Base-by-base conservation (phyloP, 2,888 invertebrate species). In the Harpalus rufipes region DNA sequence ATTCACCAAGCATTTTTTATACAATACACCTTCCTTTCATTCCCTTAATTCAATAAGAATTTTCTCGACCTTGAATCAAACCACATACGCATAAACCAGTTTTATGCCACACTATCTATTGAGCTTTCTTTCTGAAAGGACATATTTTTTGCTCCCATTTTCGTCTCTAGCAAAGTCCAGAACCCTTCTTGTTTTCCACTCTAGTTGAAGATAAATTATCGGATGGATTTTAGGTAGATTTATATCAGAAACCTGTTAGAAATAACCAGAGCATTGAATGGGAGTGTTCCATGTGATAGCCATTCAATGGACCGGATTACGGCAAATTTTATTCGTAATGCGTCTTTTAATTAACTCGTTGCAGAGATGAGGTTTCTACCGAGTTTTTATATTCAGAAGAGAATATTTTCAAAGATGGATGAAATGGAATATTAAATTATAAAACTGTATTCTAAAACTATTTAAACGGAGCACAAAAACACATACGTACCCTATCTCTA, bases 141-240 rank as follows among this genome's bases (percentile, higher is more conserved):
- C 10, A 1, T 7, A 51, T 51, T 51, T 51, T 51, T 51, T 51
- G 44, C 44, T 8, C 10, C 12, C 18, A 6, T 61, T 21, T 61
- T 61, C 1, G n/a, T 1, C 1, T 10, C 63, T 10, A 5, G 16
- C 0, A 63, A 10, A 4, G 21, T 63, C 63, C 25, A 12, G 4
- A 51, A 59, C 44, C 63, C 68, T 41, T 0, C 68, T 68, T 39
- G 14, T 39, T n/a, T 41, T 39, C 39, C 5, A 32, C 32, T 63
- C 14, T 68, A 41, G 32, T 68, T 68, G 32, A 68, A 41, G 41
- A 68, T 41, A 68, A 68, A 68, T 74, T 74, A 44, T 44, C 72
- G 18, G 44, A 74, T 74, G 72, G 72, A 74, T 74, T 74, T 74
- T 74, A 10, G 18, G 72, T 74, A 44, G 72, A 74, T 74, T 74